Conservation (phyloP, 2,113 vertebrate genomes). For the Hippocampus mohnikei region DNA sequence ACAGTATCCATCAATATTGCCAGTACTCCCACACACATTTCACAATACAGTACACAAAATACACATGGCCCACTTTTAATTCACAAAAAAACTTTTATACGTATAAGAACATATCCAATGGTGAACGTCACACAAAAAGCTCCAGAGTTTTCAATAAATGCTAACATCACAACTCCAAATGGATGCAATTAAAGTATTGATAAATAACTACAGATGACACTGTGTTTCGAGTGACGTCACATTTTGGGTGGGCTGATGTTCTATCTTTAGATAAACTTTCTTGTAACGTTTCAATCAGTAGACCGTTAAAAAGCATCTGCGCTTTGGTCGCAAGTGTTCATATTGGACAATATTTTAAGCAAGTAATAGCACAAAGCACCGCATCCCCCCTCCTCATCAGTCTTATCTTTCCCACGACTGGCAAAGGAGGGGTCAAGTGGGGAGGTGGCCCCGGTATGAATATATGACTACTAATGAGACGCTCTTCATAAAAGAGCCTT, state of each 20-base stretch:
- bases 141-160: background rate
- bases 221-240: background rate
- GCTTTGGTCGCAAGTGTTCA: constrained; percentile 24
- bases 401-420: constrained; percentile 74
- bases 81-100: background rate
- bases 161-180: background rate
- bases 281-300: constrained; percentile 11
- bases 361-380: constrained; percentile 53
- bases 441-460: constrained; percentile 69
- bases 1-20: background rate
- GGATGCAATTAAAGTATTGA: constrained; percentile 1
- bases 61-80: background rate
- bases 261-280: background rate
- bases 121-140: background rate
- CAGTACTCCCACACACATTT: background rate
- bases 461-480: constrained; percentile 78
- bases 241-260: background rate
- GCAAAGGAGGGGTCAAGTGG: constrained; percentile 74
- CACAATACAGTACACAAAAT: background rate
- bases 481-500: constrained; percentile 60
- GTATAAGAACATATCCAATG: background rate
- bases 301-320: constrained; percentile 14
- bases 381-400: constrained; percentile 20
- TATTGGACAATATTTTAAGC: constrained; percentile 35
- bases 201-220: background rate